phyloP scores from a whole-genome alignment of 2,113 vertebrate species.

The Alethe diademata region DNA sequence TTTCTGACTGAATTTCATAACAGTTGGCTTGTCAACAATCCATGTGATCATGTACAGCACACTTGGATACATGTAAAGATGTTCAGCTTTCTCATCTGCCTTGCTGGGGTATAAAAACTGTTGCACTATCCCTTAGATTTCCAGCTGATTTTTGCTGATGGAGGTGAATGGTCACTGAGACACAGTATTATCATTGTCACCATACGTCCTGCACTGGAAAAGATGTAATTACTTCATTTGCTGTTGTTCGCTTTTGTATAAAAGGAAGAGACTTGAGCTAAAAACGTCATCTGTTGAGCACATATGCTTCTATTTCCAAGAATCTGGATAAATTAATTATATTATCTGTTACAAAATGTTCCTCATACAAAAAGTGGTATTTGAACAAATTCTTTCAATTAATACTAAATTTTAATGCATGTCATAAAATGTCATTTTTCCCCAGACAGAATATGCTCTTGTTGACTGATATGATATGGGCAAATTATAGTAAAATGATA shows the following conservation, averaged over 20 bases:
- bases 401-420: not conserved
- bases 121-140: not conserved
- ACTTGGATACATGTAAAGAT: constrained; percentile 5
- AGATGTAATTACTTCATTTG: not conserved
- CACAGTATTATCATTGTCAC: not conserved
- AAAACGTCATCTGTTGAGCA: constrained; percentile 21
- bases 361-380: not conserved
- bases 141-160: not conserved
- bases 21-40: constrained; percentile 29
- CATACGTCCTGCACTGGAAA: not conserved
- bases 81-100: constrained; percentile 13
- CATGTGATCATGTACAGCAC: not conserved
- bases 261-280: not conserved
- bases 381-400: constrained; percentile 20
- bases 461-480: not conserved
- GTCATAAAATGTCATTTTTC: not conserved
- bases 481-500: not conserved
- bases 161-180: not conserved
- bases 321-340: not conserved
- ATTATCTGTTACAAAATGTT: constrained; percentile 6
- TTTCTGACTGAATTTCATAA: constrained; percentile 31
- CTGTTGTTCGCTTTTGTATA: not conserved
- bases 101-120: not conserved
- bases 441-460: not conserved
- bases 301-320: constrained; percentile 15